Base-by-base conservation (phyloP, 2,113 vertebrate species). In the Corythaeola cristata region DNA sequence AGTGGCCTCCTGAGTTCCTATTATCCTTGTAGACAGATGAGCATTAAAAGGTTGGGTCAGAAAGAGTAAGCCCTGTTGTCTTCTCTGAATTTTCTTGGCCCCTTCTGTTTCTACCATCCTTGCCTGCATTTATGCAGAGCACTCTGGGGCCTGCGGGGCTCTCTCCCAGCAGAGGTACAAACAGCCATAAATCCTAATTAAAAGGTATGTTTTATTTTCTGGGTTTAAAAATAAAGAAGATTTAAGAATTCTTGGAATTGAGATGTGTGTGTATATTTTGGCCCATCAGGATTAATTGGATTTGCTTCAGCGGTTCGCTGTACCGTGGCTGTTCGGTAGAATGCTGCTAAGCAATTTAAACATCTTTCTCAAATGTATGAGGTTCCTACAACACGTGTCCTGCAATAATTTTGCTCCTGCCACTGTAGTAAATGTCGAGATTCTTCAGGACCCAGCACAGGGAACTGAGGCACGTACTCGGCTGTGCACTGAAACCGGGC, bases 121-220 rank as follows among this genome's bases (percentile, higher is more conserved):
- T 1, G 56, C 76, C 73, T 88, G 66, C 93, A 52, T 89, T 95
- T 94, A 94, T 97, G 93, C 89, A 96, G 91, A 96, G 52, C 75
- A 50, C 85, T 93, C 58, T 1, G 27, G 76, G 93, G 94, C 96
- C 95, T 71, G 89, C 2, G 58, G 72, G 76, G 82, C 83, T 92
- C 15, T 92, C 79, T 96, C 97, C 95, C 96, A 90, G 90, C 67
- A 95, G 96, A 97, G 93, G 75, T 91, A 75, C 90, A 88, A 96
- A 92, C 94, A 95, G 73, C 95, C 86, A 95, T 97, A 96, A 97
- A 96, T 96, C 96, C 96, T 96, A 97, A 97, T 97, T 97, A 97
- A 97, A 97, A 96, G 95, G 95, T 94, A 62, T 77, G 91, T 85
- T 97, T 96, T 94, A 96, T 96, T 96, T 97, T 91, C 96, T 77